Evolutionary conservation across 2,113 vertebrate species (phyloP).

Genomic region (Hylia prasina): DNA sequence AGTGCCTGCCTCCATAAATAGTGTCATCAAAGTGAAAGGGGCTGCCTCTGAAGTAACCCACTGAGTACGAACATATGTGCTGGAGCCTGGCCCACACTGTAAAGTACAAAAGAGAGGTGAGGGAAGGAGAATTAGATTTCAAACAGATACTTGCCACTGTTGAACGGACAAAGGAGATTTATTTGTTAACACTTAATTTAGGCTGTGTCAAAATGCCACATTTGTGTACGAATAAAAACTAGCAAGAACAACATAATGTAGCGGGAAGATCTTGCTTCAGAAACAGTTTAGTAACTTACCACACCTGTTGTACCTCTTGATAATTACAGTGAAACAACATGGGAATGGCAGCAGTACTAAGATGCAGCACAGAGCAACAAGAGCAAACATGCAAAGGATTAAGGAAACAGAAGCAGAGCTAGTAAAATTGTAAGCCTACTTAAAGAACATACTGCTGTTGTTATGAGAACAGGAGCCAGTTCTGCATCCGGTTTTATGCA

Average conservation of each 20-base stretch:
- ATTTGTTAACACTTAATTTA: constrained; percentile 60
- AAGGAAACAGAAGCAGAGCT: background rate
- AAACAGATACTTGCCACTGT: constrained; percentile 56
- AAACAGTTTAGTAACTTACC: background rate
- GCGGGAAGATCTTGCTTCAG: background rate
- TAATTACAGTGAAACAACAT: background rate
- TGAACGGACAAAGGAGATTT: constrained; percentile 19
- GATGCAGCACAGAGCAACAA: background rate
- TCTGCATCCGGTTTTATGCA: background rate
- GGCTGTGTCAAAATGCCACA: background rate
- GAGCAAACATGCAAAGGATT: background rate
- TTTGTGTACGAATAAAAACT: background rate
- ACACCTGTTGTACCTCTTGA: background rate
- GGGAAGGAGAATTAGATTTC: constrained; percentile 50
- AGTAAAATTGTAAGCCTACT: constrained; percentile 3
- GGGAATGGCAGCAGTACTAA: background rate
- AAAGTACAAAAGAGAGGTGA: constrained; percentile 67
- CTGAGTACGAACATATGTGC: constrained; percentile 58
- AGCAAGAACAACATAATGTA: background rate
- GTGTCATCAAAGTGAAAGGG: constrained; percentile 55
- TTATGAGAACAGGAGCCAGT: background rate
- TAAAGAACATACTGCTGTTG: background rate
- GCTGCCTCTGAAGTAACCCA: constrained; percentile 58
- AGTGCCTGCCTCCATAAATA: constrained; percentile 60
- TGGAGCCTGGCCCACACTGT: constrained; percentile 50